phyloP scores from a whole-genome alignment of 2,113 vertebrate genomes.

The Vombatus ursinus region DNA sequence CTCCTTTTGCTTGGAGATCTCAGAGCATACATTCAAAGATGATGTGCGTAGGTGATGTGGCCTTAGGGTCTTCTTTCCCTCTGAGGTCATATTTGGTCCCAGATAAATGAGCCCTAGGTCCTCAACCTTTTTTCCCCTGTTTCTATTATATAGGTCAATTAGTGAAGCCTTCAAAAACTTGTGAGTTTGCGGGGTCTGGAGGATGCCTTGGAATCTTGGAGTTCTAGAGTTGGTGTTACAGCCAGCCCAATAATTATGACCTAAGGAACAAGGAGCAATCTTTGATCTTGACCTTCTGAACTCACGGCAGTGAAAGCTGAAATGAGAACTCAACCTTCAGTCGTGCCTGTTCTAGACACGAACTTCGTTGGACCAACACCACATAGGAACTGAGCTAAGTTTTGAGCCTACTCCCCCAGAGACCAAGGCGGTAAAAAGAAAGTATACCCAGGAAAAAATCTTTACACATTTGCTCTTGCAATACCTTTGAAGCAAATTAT shows the following conservation, averaged over 20 bases:
- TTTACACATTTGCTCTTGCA: neutral
- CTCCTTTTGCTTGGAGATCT: neutral
- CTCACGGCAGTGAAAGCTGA: neutral
- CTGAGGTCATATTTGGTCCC: neutral
- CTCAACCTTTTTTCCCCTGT: neutral
- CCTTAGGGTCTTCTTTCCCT: neutral
- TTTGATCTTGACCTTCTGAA: neutral
- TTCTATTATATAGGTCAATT: neutral
- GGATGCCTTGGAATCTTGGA: neutral
- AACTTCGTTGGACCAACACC: neutral
- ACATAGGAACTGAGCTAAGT: neutral
- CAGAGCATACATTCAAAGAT: neutral
- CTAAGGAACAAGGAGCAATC: neutral
- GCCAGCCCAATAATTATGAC: no score
- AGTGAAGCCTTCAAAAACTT: no score
- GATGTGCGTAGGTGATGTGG: no score
- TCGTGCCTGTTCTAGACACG: neutral
- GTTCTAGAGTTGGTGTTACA: neutral
- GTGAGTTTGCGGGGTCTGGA: neutral
- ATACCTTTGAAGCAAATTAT: neutral
- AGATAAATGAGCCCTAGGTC: neutral
- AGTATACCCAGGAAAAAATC: neutral
- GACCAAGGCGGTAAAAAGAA: neutral
- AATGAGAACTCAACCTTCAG: neutral
- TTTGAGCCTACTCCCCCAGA: neutral